phyloP scores from a whole-genome alignment of 2,797 vertebrate species.

The Brachymystax lenok region DNA sequence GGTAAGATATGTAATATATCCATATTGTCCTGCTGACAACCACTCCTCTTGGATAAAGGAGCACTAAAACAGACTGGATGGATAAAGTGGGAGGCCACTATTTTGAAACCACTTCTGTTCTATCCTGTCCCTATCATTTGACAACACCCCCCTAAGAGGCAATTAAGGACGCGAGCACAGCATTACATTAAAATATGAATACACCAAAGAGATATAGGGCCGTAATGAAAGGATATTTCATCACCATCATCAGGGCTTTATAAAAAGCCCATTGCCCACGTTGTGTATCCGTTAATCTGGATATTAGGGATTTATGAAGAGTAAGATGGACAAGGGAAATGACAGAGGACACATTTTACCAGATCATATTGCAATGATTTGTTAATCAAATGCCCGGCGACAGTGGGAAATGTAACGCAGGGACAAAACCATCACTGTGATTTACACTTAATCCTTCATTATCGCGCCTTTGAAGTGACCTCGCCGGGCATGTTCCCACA shows the following conservation, averaged over 20 bases:
- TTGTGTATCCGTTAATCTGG: conserved; percentile 55
- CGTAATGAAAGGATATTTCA: conserved; percentile 67
- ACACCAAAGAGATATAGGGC: conserved; percentile 46
- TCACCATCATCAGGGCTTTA: conserved; percentile 60
- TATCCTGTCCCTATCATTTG: neutral
- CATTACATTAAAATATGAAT: conserved; percentile 55
- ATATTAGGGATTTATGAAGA: conserved; percentile 57
- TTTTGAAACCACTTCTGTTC: neutral
- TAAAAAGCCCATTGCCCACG: conserved; percentile 52
- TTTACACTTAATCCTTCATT: conserved; percentile 76
- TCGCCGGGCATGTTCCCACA: conserved; percentile 59
- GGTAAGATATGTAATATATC: conserved; percentile 15
- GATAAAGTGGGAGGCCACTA: neutral
- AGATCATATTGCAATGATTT: conserved; percentile 69
- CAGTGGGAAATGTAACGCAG: conserved; percentile 53
- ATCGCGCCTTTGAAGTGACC: conserved; percentile 78
- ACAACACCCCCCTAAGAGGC: conserved; percentile 27
- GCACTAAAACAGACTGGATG: conserved; percentile 1
- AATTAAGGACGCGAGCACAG: conserved; percentile 49
- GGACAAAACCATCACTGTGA: conserved; percentile 61
- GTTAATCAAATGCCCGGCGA: conserved; percentile 70
- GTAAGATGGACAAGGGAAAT: conserved; percentile 68
- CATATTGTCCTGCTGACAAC: conserved; percentile 14
- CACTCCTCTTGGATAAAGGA: neutral
- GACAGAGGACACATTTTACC: conserved; percentile 65